These are phyloP conservation scores for Crenuchus spilurus DNA, from an alignment of 2,797 vertebrate genomes.

Conservation along the genomic window DNA sequence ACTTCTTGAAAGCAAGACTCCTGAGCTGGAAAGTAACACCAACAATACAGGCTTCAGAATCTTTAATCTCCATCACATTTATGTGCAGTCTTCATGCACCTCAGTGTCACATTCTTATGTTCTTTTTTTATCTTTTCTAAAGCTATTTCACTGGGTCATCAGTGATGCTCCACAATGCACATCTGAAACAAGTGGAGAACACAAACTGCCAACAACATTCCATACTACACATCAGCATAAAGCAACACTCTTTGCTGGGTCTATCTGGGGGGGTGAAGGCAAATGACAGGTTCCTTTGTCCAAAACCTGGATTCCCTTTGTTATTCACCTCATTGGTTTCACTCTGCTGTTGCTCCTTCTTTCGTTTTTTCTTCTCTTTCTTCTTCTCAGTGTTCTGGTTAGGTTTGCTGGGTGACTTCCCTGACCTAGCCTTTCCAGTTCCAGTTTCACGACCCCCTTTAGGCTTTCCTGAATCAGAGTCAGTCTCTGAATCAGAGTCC, in stretches of 20 bases:
- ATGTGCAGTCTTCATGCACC: no score
- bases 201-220: no score
- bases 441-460: conserved; percentile 74
- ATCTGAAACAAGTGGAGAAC: no score
- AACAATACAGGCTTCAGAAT: background rate
- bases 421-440: conserved; percentile 79
- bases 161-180: no score
- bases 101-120: no score
- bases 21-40: conserved; percentile 79
- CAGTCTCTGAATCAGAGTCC: conserved; percentile 88
- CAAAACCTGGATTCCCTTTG: background rate
- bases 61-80: no score
- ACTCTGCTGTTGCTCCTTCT: conserved; percentile 90
- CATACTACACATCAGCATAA: no score
- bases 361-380: conserved; percentile 91
- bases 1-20: conserved; percentile 94
- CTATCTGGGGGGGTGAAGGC: no score
- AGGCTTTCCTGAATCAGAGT: conserved; percentile 83
- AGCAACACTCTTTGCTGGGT: no score
- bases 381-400: conserved; percentile 84
- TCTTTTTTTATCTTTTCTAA: no score
- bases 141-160: no score
- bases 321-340: conserved; percentile 88
- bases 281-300: no score
- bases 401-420: conserved; percentile 75